These are phyloP conservation scores for Thryonomys swinderianus DNA, from an alignment of 2,113 vertebrate species.

Conservation along the genomic window DNA sequence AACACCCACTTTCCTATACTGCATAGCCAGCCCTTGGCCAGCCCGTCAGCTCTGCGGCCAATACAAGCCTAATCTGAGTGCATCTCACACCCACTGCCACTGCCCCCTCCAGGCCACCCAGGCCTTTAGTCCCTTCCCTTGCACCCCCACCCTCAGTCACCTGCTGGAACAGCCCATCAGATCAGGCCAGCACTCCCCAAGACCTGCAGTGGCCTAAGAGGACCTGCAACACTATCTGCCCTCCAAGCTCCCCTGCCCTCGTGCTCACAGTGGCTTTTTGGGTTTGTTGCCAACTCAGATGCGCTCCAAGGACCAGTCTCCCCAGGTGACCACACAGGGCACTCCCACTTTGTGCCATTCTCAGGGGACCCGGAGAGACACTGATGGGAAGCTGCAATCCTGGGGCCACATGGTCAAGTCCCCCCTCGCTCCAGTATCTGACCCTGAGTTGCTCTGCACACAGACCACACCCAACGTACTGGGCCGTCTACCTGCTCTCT, in stretches of 20 bases:
- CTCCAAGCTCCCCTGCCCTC: too few species aligned
- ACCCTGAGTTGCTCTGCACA: not conserved
- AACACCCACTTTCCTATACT: not conserved
- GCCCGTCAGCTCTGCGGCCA: not conserved
- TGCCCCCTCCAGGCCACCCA: not conserved
- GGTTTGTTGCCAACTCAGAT: rapidly evolving
- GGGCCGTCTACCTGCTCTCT: not conserved
- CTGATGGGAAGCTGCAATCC: not conserved
- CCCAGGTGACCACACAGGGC: too few species aligned
- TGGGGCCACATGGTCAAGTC: rapidly evolving
- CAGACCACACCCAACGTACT: not conserved
- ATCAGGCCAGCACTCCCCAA: not conserved
- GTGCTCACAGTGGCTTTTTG: not conserved
- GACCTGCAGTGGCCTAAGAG: not conserved
- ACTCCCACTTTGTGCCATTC: not conserved
- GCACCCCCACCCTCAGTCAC: not conserved
- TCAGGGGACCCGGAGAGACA: not conserved
- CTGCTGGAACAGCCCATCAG: not conserved
- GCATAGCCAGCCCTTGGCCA: not conserved
- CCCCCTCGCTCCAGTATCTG: not conserved
- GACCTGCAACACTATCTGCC: rapidly evolving
- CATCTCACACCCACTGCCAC: not conserved
- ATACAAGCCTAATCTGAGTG: not conserved
- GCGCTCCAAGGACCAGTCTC: not conserved
- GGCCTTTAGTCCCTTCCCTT: not conserved